These are phyloP conservation scores for Monochamus alternatus DNA, from an alignment of 2,888 invertebrate species.

Conservation along the genomic window DNA sequence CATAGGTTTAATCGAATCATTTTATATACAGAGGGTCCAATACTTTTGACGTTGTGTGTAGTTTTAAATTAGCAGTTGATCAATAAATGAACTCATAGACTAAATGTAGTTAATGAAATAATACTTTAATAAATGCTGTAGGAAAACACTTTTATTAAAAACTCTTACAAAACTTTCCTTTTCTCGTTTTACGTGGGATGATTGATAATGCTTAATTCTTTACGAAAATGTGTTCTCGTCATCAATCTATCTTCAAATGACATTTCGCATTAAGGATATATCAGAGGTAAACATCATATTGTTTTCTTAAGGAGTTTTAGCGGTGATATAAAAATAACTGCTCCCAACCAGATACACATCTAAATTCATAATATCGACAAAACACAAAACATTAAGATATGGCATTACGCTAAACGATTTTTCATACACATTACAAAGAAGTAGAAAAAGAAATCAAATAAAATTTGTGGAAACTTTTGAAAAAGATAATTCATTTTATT, in stretches of 20 bases:
- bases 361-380: background rate
- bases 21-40: no score
- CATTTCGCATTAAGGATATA: conserved; percentile 9
- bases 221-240: background rate
- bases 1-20: no score
- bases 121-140: background rate
- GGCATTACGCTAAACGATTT: no score
- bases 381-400: no score
- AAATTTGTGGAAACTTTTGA: no score
- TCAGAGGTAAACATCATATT: background rate
- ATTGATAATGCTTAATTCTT: background rate
- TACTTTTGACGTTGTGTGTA: no score
- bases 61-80: no score
- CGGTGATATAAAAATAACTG: background rate
- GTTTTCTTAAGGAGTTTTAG: background rate
- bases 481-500: no score
- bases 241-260: conserved; percentile 1
- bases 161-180: background rate
- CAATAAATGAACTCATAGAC: background rate
- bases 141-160: background rate
- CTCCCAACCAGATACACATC: background rate
- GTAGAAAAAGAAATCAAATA: no score
- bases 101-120: background rate
- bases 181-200: background rate
- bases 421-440: no score